Evolutionary conservation across 2,888 invertebrate species (phyloP), one percentile per base, ranked within the genome.

Genomic region (Stenchaetothrips biformis): DNA sequence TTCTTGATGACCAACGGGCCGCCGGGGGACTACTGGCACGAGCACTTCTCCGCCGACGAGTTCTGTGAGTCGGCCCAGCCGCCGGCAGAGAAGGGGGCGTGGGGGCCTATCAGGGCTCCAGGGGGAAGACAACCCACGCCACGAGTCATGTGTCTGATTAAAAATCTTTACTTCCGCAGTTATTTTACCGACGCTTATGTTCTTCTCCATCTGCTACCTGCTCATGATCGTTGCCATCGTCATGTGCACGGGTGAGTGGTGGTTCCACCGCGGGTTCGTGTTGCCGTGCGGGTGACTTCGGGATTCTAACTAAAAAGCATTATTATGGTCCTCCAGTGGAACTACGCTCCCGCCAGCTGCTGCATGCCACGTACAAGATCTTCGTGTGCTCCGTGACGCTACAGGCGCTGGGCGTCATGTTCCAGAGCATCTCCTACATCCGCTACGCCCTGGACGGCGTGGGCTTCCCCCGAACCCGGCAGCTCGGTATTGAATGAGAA

Each of bases 11-110:
- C 96, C 0, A 98, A 98, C 86, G 96, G 95, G 0, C 89, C 92
- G 0, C 90, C 91, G 0, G 93, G 92, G 0, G 93, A 93, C 84
- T 92, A 94, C 84, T 95, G 95, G 93, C 93, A 92, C 84, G 92
- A 94, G 85, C 97, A 98, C 85, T 97, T 96, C 86, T 97, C 97
- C 0, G 97, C 96, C 11, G 97, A 98, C 86, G 96, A 98, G 88
- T 96, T 97, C 88, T 96, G 97, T 95, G 89, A 92, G 94, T 89
- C 81, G 6, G 16, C 9, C 16, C 53, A 16, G 53, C 53, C 6
- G 9, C 53, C 53, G n/a, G n/a, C 37, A 37, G 9, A 2, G 2
- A 53, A 2, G 2, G 9, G 53, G 37, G 37, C 1, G 37, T 37
- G 37, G n/a, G n/a, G n/a, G n/a, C 37, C 37, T 37, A 37, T 37